Base-by-base conservation (phyloP, 2,888 invertebrate genomes). In the Teleiodes luculella region DNA sequence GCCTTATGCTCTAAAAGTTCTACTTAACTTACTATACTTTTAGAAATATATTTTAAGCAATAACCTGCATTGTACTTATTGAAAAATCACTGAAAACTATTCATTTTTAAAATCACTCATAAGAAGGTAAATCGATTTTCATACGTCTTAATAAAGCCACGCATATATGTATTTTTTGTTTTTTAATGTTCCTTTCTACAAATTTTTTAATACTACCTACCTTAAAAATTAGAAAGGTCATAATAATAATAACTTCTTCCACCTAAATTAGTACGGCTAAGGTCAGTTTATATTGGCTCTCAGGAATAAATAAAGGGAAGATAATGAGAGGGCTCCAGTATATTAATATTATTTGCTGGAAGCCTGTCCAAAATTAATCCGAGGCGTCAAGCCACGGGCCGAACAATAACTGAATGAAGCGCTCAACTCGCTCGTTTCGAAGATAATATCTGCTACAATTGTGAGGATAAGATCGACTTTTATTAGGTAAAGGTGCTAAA, bases 331-430 rank as follows among this genome's bases (percentile, higher is more conserved):
- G 56, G 54, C 49, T 51, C 51, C 57, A 57, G 68, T 72, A 76
- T 78, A 76, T 78, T 76, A 78, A 70, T 68, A 69, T 67, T 63
- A 68, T 66, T 65, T 63, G 39, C 60, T 63, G 66, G 68, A n/a
- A 70, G 69, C 70, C 63, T 62, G 72, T 77, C 78, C 79, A 78
- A 43, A 82, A 83, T 82, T 83, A 82, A 80, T 80, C 72, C 68
- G 58, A 60, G 64, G 69, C 66, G 72, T 70, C 67, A 67, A 68
- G 59, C 57, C 68, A 67, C 63, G 69, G 67, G 69, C 65, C 57
- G 71, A 70, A 80, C 76, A 79, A 78, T 79, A 74, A 76, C 71
- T 63, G 68, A 64, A 68, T 68, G 72, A 67, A 68, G 71, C 71
- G 73, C 73, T 73, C 68, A 76, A 75, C 72, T 74, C 65, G 57